These are phyloP conservation scores for Drosophila aff. DNA, from an alignment of 1,140 invertebrate species.

Conservation along the genomic window DNA sequence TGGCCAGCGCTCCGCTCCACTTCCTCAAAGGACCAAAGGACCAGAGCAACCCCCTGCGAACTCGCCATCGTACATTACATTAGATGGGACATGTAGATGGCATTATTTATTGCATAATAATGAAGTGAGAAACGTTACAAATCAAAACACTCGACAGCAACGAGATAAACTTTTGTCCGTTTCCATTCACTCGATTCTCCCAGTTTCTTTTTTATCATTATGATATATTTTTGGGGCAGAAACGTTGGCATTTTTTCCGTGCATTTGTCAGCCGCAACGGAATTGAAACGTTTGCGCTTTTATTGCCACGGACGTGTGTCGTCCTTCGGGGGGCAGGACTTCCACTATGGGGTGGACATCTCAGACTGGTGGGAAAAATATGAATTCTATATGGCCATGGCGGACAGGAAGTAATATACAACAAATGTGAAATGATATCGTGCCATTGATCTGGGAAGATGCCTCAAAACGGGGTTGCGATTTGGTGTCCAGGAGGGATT, in stretches of 20 bases:
- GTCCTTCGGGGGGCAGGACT: constrained; percentile 13
- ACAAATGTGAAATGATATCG: constrained; percentile 70
- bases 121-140: constrained; percentile 85
- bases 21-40: constrained; percentile 47
- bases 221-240: constrained; percentile 75
- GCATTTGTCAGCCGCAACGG: constrained; percentile 84
- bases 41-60: constrained; percentile 43
- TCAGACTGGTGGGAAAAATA: constrained; percentile 68
- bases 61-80: constrained; percentile 20
- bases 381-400: constrained; percentile 62
- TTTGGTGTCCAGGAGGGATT: constrained; percentile 1
- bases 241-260: constrained; percentile 64
- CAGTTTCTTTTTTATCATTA: constrained; percentile 64
- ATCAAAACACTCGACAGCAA: constrained; percentile 85
- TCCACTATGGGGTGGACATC: constrained; percentile 25
- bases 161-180: constrained; percentile 67
- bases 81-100: constrained; percentile 58
- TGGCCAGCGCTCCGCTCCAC: constrained; percentile 67
- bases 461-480: background rate
- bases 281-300: constrained; percentile 83
- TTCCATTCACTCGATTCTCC: constrained; percentile 18
- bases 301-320: constrained; percentile 76
- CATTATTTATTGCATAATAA: constrained; percentile 85
- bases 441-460: constrained; percentile 35
- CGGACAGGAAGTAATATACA: constrained; percentile 69